A percentile compares a stretch with the other conserved stretches of the same genome.
Evolutionary conservation across 2,113 vertebrate genomes (phyloP).

Genomic region (Tychaedon coryphoeus): DNA sequence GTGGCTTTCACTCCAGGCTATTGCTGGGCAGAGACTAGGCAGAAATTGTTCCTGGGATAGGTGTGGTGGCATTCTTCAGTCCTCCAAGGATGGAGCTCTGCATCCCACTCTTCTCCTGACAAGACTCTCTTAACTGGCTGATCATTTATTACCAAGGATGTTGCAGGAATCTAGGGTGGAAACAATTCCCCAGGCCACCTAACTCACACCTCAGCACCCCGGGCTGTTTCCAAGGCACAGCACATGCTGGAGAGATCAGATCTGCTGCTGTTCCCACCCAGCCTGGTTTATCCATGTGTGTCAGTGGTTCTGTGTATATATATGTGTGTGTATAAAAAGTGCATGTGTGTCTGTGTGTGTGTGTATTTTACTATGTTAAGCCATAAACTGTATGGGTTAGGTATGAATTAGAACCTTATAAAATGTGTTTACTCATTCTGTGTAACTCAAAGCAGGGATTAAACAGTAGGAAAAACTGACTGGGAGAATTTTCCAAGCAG

Average conservation of each 20-base stretch:
- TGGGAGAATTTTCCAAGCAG: conserved; percentile 68
- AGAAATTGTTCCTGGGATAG: not conserved
- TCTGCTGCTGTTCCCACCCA: not conserved
- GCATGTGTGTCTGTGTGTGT: not conserved
- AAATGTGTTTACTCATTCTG: conserved; percentile 74
- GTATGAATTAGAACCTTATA: conserved; percentile 76
- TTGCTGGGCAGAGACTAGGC: not conserved
- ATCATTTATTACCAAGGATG: not conserved
- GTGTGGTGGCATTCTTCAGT: not conserved
- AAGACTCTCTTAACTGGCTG: not conserved
- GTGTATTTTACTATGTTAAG: conserved; percentile 59
- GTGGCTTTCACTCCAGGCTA: not conserved
- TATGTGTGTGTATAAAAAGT: not conserved
- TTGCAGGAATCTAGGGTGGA: not conserved
- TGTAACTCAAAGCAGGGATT: conserved; percentile 70
- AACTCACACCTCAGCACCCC: not conserved
- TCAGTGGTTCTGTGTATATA: not conserved
- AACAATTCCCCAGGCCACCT: not conserved
- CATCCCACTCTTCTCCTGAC: accelerated
- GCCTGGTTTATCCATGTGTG: not conserved
- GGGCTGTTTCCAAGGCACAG: not conserved
- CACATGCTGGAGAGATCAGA: not conserved
- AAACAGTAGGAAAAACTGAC: conserved; percentile 79
- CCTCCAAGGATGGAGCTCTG: not conserved
- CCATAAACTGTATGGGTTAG: conserved; percentile 63